Conservation (phyloP, 2,888 invertebrate species). For the Muscina levida region DNA sequence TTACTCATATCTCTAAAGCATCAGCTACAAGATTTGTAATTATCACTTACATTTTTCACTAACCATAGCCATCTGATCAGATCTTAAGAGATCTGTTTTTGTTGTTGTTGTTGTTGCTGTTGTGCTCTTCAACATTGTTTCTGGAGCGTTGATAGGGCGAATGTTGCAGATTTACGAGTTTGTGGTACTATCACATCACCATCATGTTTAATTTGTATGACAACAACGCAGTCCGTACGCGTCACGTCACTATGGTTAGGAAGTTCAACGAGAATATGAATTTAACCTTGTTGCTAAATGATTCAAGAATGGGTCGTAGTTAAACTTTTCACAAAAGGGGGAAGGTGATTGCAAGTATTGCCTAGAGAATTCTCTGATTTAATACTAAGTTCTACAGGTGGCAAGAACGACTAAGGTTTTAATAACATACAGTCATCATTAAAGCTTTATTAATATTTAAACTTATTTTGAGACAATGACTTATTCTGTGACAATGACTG, state of each 20-base stretch:
- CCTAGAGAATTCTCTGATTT: too few species aligned
- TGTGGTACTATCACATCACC: conserved; percentile 57
- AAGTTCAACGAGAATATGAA: conserved; percentile 55
- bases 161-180: conserved; percentile 54
- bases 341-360: too few species aligned
- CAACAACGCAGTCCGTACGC: background rate
- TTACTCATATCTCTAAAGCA: conserved; percentile 45
- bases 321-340: too few species aligned
- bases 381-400: too few species aligned
- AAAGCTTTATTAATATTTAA: too few species aligned
- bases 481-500: too few species aligned
- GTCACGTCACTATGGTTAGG: too few species aligned
- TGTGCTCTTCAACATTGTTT: conserved; percentile 19
- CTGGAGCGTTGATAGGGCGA: conserved; percentile 25
- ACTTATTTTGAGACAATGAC: too few species aligned
- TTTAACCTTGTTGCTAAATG: conserved; percentile 26
- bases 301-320: too few species aligned
- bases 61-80: conserved; percentile 53
- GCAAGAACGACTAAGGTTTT: too few species aligned
- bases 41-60: conserved; percentile 66
- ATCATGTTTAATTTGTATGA: conserved; percentile 53
- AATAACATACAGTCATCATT: too few species aligned
- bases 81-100: conserved; percentile 55
- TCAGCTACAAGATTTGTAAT: conserved; percentile 68
- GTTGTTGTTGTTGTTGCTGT: too few species aligned